A percentile compares a stretch with the other conserved stretches of the same genome.
Evolutionary conservation across 2,113 vertebrate species (phyloP).

Genomic region (Oplegnathus fasciatus): DNA sequence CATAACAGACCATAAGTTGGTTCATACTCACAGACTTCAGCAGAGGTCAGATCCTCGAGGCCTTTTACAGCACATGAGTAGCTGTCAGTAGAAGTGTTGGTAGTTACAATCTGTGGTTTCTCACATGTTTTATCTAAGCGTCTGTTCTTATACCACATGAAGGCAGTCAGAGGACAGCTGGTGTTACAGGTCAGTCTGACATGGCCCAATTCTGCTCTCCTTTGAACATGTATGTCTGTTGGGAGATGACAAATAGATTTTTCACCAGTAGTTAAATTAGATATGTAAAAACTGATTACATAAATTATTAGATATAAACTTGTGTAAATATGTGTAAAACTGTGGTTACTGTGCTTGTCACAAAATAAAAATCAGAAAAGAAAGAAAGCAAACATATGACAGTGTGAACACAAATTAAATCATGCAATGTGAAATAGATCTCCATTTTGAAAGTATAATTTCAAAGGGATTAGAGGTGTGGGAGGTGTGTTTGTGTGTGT

Average conservation of each 20-base stretch:
- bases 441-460: no score
- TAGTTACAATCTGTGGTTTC: rapidly evolving
- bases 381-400: no score
- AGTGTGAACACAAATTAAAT: no score
- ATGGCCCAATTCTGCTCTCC: rapidly evolving
- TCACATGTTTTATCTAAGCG: rapidly evolving
- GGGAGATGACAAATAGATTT: neutral
- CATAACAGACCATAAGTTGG: no score
- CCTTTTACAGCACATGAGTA: constrained; percentile 24
- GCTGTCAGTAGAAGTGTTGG: rapidly evolving
- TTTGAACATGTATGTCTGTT: neutral
- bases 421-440: no score
- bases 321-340: no score
- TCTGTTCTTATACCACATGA: neutral
- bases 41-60: neutral
- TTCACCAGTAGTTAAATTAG: neutral
- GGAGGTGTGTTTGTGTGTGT: neutral
- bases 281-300: no score
- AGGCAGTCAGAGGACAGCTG: constrained; percentile 31
- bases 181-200: neutral
- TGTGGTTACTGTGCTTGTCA: no score
- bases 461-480: no score
- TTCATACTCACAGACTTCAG: constrained; percentile 43
- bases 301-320: no score
- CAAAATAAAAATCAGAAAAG: no score